Evolutionary conservation across 92 coral and sea anemone species (phyloP).

Genomic region (Epizoanthus fatuus): DNA sequence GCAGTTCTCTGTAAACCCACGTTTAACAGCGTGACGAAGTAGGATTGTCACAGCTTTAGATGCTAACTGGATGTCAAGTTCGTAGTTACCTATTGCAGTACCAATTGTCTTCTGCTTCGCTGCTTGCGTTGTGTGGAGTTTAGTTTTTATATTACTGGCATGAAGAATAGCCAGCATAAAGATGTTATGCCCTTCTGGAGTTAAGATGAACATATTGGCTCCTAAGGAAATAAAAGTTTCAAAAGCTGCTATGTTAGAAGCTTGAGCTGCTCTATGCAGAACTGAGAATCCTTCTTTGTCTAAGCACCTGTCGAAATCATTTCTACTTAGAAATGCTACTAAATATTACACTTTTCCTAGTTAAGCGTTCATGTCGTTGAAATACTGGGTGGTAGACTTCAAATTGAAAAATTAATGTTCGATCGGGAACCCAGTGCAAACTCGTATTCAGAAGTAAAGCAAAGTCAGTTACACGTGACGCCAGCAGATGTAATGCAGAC

Average conservation of each 20-base stretch:
- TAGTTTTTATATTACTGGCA: neutral
- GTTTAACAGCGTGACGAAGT: neutral
- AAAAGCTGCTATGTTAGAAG: neutral
- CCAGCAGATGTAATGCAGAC: neutral
- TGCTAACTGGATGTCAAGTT: conserved; percentile 19
- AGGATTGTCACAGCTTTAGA: conserved; percentile 6
- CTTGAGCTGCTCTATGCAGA: conserved; percentile 9
- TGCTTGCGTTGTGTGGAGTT: neutral
- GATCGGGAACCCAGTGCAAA: neutral
- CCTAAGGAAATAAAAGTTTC: neutral
- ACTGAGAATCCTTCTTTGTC: neutral
- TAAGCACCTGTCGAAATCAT: neutral
- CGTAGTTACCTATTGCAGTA: neutral
- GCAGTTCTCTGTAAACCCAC: conserved; percentile 1
- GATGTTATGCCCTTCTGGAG: neutral
- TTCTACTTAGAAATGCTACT: neutral
- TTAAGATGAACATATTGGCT: neutral
- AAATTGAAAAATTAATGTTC: neutral
- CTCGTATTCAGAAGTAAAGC: neutral
- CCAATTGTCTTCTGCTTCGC: neutral
- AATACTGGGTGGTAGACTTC: neutral
- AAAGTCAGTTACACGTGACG: neutral
- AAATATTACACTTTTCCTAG: neutral
- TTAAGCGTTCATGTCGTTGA: neutral
- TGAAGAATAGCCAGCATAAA: neutral